Evolutionary conservation across 2,113 vertebrate species (phyloP), one percentile per base, ranked within the genome.

Genomic region (Chaetodon auriga): DNA sequence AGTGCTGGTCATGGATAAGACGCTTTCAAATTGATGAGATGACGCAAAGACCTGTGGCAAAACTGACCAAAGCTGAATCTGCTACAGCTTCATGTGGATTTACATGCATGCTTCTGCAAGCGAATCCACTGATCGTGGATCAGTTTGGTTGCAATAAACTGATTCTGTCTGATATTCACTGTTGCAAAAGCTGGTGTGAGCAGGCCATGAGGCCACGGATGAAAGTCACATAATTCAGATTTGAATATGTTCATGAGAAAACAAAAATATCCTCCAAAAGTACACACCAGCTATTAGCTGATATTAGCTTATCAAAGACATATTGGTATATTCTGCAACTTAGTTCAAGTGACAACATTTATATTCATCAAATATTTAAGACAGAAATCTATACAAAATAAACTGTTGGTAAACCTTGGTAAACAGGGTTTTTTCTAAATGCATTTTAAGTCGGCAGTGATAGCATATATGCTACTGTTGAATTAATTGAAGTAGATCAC

Each of bases 381-480:
- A 11, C 7, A 12, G 7, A 15, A 43, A 49, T 63, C 25, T 45
- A 9, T 43, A 30, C 10, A 45, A 76, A 21, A 55, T 13, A 6
- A 46, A 46, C 45, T 6, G 1, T 3, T 48, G 38, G 5, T 1
- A 66, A 25, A 66, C 13, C 7, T 25, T 30, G 6, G 35, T 38
- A 21, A 68, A 49, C 30, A 23, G 2, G 4, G 21, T 60, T 36
- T 63, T 48, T 18, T 43, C 49, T 58, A 23, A 78, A 80, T 64
- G 58, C 41, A 30, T 65, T 65, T 65, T 46, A 64, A 55, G 64
- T 55, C 8, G 19, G 13, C 23, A 55, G 58, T 71, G 77, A 71
- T 63, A 46, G 38, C 13, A 36, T 38, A 54, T 19, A 21, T 64
- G 36, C 38, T 71, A 63, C 54, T 71, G 23, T 45, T 80, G 43